Conservation (phyloP, 2,888 invertebrate species). For the Palloptera scutellata region DNA sequence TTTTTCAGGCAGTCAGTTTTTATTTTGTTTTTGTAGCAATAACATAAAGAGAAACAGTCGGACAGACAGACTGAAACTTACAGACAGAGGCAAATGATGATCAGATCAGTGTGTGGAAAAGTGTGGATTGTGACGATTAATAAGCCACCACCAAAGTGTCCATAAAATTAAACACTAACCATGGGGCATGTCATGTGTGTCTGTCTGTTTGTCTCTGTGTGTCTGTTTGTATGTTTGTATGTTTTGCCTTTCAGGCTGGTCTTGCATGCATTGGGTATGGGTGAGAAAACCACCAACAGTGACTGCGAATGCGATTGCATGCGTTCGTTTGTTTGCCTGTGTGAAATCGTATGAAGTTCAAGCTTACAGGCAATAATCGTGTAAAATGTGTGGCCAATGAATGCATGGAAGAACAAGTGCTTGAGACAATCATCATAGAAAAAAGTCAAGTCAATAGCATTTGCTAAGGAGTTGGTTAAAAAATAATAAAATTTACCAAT, state of each 20-base stretch:
- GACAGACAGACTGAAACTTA: no score
- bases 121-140: constrained; percentile 30
- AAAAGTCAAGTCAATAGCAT: no score
- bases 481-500: no score
- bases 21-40: no score
- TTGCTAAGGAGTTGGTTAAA: no score
- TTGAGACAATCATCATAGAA: no score
- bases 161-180: constrained; percentile 23
- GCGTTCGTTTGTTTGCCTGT: not conserved
- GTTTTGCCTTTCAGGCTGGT: not conserved
- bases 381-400: no score
- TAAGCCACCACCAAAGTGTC: constrained; percentile 34
- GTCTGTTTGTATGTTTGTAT: not conserved
- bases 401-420: no score
- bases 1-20: no score
- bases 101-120: constrained; percentile 10
- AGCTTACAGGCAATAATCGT: not conserved
- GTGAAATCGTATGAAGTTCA: not conserved
- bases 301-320: not conserved
- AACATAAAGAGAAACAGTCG: no score
- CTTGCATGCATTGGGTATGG: constrained; percentile 14
- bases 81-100: constrained; percentile 8
- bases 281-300: constrained; percentile 27
- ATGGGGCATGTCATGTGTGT: not conserved
- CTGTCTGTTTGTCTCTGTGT: not conserved